Evolutionary conservation across 2,888 invertebrate species (phyloP).

Genomic region (Pediacus dermestoides): DNA sequence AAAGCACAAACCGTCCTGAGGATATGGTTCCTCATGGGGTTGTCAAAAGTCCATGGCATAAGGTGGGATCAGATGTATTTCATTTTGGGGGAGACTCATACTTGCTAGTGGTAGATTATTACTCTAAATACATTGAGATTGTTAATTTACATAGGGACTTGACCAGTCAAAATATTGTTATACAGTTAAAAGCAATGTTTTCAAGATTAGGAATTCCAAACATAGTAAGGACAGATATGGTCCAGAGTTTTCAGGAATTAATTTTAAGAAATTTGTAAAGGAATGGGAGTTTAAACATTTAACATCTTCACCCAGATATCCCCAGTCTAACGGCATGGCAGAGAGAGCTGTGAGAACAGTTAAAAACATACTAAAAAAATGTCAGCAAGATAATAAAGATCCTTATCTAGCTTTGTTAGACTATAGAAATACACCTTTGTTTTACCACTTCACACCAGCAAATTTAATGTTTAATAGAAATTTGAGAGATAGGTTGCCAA

Average conservation of each 20-base stretch:
- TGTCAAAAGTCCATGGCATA: conserved; percentile 10
- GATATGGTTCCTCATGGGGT: conserved; percentile 12
- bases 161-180: conserved; percentile 4
- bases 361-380: conserved; percentile 8
- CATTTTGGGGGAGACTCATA: no score
- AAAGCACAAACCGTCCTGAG: conserved; percentile 8
- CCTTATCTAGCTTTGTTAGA: conserved; percentile 8
- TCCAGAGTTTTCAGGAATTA: neutral
- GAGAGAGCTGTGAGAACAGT: conserved; percentile 8
- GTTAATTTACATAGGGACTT: conserved; percentile 5
- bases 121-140: conserved; percentile 18
- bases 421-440: conserved; percentile 3
- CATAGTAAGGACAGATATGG: conserved; percentile 8
- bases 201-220: conserved; percentile 23
- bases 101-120: conserved; percentile 17
- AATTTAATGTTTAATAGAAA: neutral
- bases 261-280: conserved; percentile 4
- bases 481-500: neutral
- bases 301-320: conserved; percentile 2
- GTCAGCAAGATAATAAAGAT: conserved; percentile 3
- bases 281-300: conserved; percentile 8
- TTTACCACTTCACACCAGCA: conserved; percentile 3
- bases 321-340: conserved; percentile 9
- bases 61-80: conserved; percentile 12
- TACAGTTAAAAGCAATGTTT: conserved; percentile 11